Evolutionary conservation across 2,888 invertebrate genomes (phyloP), one percentile per base, ranked within the genome.

Genomic region (Heliconius cydno): DNA sequence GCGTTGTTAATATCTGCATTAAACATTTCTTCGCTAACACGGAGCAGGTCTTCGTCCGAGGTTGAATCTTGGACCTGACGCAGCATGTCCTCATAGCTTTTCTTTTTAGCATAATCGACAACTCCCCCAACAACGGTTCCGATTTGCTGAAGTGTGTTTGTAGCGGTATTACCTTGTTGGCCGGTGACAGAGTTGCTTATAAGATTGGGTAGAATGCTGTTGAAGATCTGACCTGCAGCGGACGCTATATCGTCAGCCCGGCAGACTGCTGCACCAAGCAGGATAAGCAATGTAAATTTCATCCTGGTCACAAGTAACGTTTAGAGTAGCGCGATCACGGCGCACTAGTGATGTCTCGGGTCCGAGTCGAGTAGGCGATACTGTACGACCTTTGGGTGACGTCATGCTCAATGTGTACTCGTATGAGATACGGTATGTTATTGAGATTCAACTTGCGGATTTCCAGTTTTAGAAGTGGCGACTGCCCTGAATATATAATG

Each of bases 1-100:
- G 97, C 97, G 88, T 97, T 97, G 90, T 97, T 97, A 38, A 94
- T 91, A 87, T 98, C 98, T 85, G 97, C 96, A 82, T 95, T 96
- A 86, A 97, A 96, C 85, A 98, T 94, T 81, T 96, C 96, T 88
- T 98, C 98, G 30, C 97, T 96, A 82, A 98, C 92, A 74, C 96
- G 95, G 79, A 96, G 95, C 73, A 97, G 91, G 86, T 97, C 96
- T 80, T 96, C 96, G 82, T 97, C 96, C 1, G 96, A 96, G 73
- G 97, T 96, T 0, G 95, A 86, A 78, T 95, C 95, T 82, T 94
- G 94, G 13, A 92, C 91, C 84, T 93, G 93, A 19, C 90, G 91
- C 63, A 95, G 86, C 77, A 95, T 79, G 73, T 94, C 94, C 12
- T 94, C 94, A 82, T 94, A 95, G 85, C 94, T 93, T 86, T 94